Conservation (phyloP, 2,888 invertebrate species). For the Xiphydria camelus region DNA sequence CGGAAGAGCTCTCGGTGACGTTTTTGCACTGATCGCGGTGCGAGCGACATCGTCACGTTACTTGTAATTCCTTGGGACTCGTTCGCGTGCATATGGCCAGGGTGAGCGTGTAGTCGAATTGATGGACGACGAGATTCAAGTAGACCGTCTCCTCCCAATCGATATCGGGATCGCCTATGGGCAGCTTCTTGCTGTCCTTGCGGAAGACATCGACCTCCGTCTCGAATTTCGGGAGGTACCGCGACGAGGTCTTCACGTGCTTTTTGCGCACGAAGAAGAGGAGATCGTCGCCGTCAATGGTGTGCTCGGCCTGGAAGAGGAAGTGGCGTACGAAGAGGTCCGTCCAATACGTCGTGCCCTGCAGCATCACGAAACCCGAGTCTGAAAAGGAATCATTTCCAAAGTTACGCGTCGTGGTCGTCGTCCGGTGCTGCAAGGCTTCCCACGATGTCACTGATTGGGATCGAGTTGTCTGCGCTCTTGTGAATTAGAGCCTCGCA, state of each 20-base stretch:
- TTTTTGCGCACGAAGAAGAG: conserved; percentile 94
- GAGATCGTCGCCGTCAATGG: conserved; percentile 91
- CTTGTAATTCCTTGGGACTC: conserved; percentile 96
- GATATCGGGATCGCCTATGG: conserved; percentile 92
- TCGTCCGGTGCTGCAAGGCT: too few relatives aligned
- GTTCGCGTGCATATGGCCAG: conserved; percentile 97
- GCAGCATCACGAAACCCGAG: conserved; percentile 88
- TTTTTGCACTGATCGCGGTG: too few relatives aligned
- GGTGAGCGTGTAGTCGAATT: conserved; percentile 97
- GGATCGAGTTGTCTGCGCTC: too few relatives aligned
- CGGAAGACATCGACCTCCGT: conserved; percentile 97
- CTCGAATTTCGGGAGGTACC: conserved; percentile 90
- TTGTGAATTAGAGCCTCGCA: too few relatives aligned
- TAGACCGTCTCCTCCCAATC: conserved; percentile 99
- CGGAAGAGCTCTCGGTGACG: too few relatives aligned
- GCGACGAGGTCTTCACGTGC: conserved; percentile 84
- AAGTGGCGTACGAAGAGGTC: conserved; percentile 93
- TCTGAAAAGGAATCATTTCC: conserved; percentile 65
- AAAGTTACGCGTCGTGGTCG: too few relatives aligned
- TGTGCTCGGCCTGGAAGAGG: conserved; percentile 84
- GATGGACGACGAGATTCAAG: conserved; percentile 95
- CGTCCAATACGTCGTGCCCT: conserved; percentile 94
- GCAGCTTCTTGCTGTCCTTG: conserved; percentile 94
- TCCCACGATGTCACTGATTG: too few relatives aligned
- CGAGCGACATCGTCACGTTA: too few relatives aligned